Percentiles rank a stretch among this genome's conserved stretches.
Evolutionary conservation across 2,797 vertebrate species (phyloP).

Genomic region (Gymnothorax reevesii): DNA sequence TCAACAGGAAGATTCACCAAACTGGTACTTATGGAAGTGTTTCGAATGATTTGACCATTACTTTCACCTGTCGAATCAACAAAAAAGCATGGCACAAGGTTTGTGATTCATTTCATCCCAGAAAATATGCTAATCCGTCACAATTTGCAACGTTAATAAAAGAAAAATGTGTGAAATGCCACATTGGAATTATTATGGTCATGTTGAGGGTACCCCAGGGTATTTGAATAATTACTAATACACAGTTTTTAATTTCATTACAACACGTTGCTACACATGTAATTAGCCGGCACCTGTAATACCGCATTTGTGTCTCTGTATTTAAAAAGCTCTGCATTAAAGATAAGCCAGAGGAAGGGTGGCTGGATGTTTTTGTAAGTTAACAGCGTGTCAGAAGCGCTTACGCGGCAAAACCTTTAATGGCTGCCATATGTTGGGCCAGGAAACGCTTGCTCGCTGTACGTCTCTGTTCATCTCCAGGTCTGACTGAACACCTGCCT

Average conservation of each 20-base stretch:
- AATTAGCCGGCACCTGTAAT: background rate
- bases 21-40: too few relatives aligned
- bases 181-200: background rate
- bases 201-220: background rate
- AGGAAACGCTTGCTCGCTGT: background rate
- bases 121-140: background rate
- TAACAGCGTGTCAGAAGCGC: background rate
- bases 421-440: background rate
- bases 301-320: background rate
- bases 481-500: background rate
- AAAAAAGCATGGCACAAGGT: background rate
- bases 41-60: background rate
- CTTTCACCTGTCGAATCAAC: background rate
- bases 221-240: background rate
- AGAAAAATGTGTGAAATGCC: background rate
- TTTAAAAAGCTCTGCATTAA: background rate
- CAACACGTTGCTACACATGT: background rate
- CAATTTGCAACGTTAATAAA: background rate
- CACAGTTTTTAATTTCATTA: background rate
- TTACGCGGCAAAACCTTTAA: background rate
- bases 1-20: too few relatives aligned
- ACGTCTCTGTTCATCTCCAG: too few relatives aligned
- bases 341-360: background rate
- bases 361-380: background rate
- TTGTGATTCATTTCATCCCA: background rate